Conservation (phyloP, 2,113 vertebrate species). For the Nesoenas mayeri region DNA sequence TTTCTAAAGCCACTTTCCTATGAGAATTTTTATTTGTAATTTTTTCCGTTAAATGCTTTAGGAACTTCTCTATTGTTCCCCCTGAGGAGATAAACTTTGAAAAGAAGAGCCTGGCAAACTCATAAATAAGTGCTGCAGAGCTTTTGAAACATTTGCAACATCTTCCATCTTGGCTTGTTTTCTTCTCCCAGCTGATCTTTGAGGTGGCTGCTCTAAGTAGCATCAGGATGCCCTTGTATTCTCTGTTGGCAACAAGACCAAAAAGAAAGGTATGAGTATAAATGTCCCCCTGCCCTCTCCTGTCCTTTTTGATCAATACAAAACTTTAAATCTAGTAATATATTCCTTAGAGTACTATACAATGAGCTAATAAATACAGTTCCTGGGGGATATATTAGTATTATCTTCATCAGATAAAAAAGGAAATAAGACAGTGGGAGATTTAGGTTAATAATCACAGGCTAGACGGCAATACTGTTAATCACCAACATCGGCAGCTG, state of each 20-base stretch:
- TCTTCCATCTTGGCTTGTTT: constrained; percentile 52
- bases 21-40: constrained; percentile 29
- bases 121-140: constrained; percentile 65
- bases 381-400: background rate
- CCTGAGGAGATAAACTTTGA: constrained; percentile 52
- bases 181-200: constrained; percentile 8
- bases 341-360: background rate
- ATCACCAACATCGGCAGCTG: background rate
- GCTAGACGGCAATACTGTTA: background rate
- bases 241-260: constrained; percentile 57
- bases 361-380: background rate
- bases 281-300: background rate
- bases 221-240: constrained; percentile 72
- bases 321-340: background rate
- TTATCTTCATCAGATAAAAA: background rate
- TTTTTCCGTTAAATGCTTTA: constrained; percentile 34
- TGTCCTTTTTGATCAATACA: background rate
- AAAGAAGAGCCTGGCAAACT: constrained; percentile 47
- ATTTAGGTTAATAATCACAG: background rate
- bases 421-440: background rate
- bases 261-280: constrained; percentile 3
- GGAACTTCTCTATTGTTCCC: constrained; percentile 17
- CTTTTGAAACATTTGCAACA: constrained; percentile 48
- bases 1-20: constrained; percentile 32
- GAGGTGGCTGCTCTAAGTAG: constrained; percentile 60